phyloP scores from a whole-genome alignment of 2,797 vertebrate species.

The Sandelia bainsii region DNA sequence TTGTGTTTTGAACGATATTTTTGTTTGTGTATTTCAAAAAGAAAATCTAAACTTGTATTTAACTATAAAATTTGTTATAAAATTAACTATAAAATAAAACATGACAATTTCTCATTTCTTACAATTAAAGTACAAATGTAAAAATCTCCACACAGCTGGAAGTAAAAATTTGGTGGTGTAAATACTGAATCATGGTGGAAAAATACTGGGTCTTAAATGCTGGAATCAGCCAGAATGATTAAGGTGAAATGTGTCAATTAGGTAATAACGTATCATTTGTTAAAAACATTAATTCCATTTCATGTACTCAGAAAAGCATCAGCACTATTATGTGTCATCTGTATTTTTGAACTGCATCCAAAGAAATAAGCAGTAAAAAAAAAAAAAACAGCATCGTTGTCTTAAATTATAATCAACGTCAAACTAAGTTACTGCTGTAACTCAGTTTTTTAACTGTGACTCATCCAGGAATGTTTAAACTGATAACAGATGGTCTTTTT shows the following conservation, averaged over 20 bases:
- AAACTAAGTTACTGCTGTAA: neutral
- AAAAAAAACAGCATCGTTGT: neutral
- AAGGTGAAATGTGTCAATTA: too few species aligned
- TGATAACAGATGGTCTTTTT: conserved; percentile 29
- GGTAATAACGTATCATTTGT: too few species aligned
- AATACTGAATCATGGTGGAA: neutral
- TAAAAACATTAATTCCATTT: too few species aligned
- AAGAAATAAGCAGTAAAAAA: neutral
- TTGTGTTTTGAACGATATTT: too few species aligned
- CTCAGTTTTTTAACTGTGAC: conserved; percentile 1
- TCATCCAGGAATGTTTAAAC: conserved; percentile 31
- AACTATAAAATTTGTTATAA: too few species aligned
- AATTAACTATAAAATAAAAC: neutral
- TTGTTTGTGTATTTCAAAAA: too few species aligned
- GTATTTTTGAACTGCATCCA: neutral
- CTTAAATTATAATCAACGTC: conserved; percentile 6
- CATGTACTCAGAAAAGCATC: too few species aligned
- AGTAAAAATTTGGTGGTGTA: neutral
- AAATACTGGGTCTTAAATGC: neutral
- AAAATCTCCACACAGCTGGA: neutral
- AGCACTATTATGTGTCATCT: too few species aligned
- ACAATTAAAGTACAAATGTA: neutral
- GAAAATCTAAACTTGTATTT: too few species aligned
- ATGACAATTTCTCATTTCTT: too few species aligned
- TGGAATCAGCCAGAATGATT: neutral